Evolutionary conservation across 1,140 invertebrate species (phyloP), one percentile per base, ranked within the genome.

Genomic region (Lepidurus apus): DNA sequence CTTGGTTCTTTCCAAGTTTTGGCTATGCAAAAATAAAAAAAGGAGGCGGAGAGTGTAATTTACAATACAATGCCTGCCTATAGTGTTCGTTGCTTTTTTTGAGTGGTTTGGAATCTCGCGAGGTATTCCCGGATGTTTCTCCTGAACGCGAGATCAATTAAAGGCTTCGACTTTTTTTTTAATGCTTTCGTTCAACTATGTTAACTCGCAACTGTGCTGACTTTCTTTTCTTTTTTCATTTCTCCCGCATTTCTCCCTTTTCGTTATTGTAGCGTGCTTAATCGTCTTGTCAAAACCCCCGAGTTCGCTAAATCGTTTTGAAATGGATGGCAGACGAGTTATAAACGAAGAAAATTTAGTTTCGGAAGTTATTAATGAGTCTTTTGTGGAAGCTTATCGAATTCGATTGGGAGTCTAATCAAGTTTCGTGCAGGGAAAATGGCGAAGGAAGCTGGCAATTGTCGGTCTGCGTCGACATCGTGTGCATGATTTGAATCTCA

Each of bases 61-160:
- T 65, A 65, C 17, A 65, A 65, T 65, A 65, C 53, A 65, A 65
- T 65, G 53, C 53, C 8, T 65, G 53, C 53, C 53, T 65, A 65
- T 65, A 65, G 53, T 65, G 17, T 65, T 65, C 21, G 7, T 65
- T n/a, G 1, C 13, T 65, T 65, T 65, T 65, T 65, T 65, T 13
- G 53, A 65, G 21, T n/a, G 53, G 17, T 65, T 65, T 9, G 21
- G 13, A 65, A 65, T 7, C 53, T 13, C 53, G 53, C 53, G 17
- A 17, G 53, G 17, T 65, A 65, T 65, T 13, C 53, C 53, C 17
- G 53, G 21, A 21, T 17, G 13, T 65, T 65, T 65, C 21, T 17
- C 13, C 13, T 21, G 53, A 65, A 65, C 1, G 53, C 53, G 21
- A 65, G n/a, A 21, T n/a, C 53, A 65, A 17, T 65, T 65, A 65